Base-by-base conservation (phyloP, 1,140 invertebrate genomes). In the Apis cerana region DNA sequence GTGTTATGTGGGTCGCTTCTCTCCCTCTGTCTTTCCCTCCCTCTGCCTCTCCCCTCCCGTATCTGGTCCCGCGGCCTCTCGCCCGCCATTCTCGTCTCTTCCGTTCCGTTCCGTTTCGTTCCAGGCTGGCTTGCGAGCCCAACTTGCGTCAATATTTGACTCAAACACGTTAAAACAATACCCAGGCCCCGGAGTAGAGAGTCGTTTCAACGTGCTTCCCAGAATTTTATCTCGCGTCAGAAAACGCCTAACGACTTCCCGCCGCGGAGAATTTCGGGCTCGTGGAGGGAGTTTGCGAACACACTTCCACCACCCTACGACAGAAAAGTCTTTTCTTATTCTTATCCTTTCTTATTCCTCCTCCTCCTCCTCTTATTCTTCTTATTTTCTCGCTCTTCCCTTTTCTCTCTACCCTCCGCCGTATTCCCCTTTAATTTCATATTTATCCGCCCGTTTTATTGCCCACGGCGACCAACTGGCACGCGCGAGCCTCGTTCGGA, bases 161-260 rank as follows among this genome's bases (percentile, higher is more conserved):
- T 94, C 93, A 94, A 94, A 94, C 93, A 94, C 93, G 92, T 93
- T 94, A 92, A 94, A 94, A 94, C 93, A 94, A 94, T 94, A 94
- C 92, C 93, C 91, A 86, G 90, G 90, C 89, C 91, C 90, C 91
- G 89, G 86, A 90, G 88, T 90, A 88, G 88, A 93, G 91, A 92
- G 89, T 92, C 90, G 92, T 91, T 91, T 89, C 91, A 92, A 92
- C 85, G 88, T 91, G 91, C 92, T 93, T 93, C 91, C 91, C 89
- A 88, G 92, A 93, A 93, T 93, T 93, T 93, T 94, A 93, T 93
- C 92, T 93, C 93, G 89, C 91, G 90, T 92, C 89, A 87, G 88
- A 91, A 92, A 93, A 91, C 89, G 89, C 92, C 91, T 92, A 92
- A 92, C 91, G 90, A 92, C 91, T 91, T 91, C 88, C 89, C 91